Base-by-base conservation (phyloP, 2,797 vertebrate genomes). In the Lepilemur ruficaudatus region DNA sequence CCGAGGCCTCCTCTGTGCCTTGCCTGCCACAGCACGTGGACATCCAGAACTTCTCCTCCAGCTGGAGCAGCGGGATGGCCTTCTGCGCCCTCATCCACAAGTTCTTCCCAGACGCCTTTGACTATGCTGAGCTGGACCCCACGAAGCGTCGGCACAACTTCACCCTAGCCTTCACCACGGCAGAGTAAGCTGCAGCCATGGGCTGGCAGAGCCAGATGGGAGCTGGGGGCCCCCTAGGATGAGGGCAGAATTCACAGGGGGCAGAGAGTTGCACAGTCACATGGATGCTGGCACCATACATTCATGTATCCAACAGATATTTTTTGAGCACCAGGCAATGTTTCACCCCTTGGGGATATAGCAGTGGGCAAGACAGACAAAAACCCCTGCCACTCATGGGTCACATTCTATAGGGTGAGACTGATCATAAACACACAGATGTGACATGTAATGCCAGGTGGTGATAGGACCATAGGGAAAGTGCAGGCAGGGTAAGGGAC, bases 1-100 rank as follows among this genome's bases (percentile, higher is more conserved):
- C 59, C 0, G 0, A 7, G 30, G 38, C 55, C 23, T 11, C 38
- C 55, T 14, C 28, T 5, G 7, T 14, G 18, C 75, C 17, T n/a
- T 1, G 0, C 67, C 18, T 3, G 8, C 14, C 9, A 1, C 93
- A 99, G 98, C 97, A 98, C 1, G 98, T 99, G 94, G 98, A 99
- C 7, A 98, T 99, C 86, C 98, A 98, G 98, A 99, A 99, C 97
- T 99, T 99, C 96, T 98, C 98, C 0, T 98, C 98, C 35, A 98
- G 98, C 96, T 98, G 98, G 98, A 98, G 98, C 96, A 98, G 97
- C 0, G 98, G 98, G 65, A 97, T 99, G 98, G 98, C 98, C 73
- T 99, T 99, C 98, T 99, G 98, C 0, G 98, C 98, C 4, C 98
- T 99, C 94, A 92, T 98, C 89, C 98, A 98, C 97, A 99, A 98